Percentiles rank a stretch among this genome's conserved stretches.
These are phyloP conservation scores for Pteromalus puparum DNA, from an alignment of 1,140 invertebrate genomes.

Conservation along the genomic window DNA sequence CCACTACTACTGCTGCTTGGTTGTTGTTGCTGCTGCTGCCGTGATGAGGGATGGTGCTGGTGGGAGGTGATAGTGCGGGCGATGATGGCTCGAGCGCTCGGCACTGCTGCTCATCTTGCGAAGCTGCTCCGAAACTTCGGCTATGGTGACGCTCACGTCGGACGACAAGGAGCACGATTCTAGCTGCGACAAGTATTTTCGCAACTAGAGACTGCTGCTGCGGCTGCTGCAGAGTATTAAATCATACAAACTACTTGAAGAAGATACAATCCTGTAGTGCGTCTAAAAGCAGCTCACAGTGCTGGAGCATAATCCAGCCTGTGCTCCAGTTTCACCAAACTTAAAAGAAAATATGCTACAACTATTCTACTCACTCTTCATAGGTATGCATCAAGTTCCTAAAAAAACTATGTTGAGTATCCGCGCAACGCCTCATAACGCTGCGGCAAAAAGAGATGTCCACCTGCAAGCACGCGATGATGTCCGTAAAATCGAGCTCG, in stretches of 20 bases:
- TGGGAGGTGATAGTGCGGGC: slow-evolving; percentile 72
- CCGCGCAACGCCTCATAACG: slow-evolving; percentile 88
- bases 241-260: too few relatives aligned
- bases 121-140: slow-evolving; percentile 78
- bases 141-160: slow-evolving; percentile 80
- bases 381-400: too few relatives aligned
- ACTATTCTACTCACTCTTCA: too few relatives aligned
- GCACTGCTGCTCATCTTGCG: slow-evolving; percentile 80
- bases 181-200: slow-evolving; percentile 77
- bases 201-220: slow-evolving; percentile 62
- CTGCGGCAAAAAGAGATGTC: slow-evolving; percentile 89
- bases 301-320: too few relatives aligned
- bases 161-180: slow-evolving; percentile 82
- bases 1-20: slow-evolving; percentile 71
- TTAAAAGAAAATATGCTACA: too few relatives aligned
- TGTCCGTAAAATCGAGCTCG: slow-evolving; percentile 78
- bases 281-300: too few relatives aligned
- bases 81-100: slow-evolving; percentile 78
- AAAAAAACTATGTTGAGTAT: too few relatives aligned
- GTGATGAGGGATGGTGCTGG: slow-evolving; percentile 76
- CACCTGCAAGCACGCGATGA: slow-evolving; percentile 92
- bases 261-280: too few relatives aligned
- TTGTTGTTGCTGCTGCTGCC: slow-evolving; percentile 47
- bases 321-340: too few relatives aligned
- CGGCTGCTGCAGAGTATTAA: too few relatives aligned